A percentile compares a stretch with the other conserved stretches of the same genome.
These are phyloP conservation scores for Heliconius hewitsoni DNA, from an alignment of 1,140 invertebrate species.

Conservation along the genomic window DNA sequence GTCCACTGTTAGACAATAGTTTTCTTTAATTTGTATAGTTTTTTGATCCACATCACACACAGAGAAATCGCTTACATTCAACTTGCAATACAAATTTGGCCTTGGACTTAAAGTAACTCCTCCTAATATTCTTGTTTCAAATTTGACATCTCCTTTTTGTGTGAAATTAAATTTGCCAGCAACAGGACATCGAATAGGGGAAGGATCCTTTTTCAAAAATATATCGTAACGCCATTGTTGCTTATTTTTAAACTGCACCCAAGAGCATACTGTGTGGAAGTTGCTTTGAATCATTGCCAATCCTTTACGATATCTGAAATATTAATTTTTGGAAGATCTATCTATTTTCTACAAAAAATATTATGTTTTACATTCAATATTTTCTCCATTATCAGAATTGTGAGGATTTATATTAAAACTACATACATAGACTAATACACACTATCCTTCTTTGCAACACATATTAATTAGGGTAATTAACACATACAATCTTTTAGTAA, in stretches of 20 bases:
- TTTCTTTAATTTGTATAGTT: constrained; percentile 95
- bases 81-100: constrained; percentile 95
- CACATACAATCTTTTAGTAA: too few relatives aligned
- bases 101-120: constrained; percentile 96
- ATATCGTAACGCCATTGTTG: constrained; percentile 94
- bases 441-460: too few relatives aligned
- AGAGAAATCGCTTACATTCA: constrained; percentile 96
- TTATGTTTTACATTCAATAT: too few relatives aligned
- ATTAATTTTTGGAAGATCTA: background rate
- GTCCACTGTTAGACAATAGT: constrained; percentile 97
- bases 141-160: constrained; percentile 92
- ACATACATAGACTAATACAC: too few relatives aligned
- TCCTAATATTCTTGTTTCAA: constrained; percentile 95
- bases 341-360: too few relatives aligned
- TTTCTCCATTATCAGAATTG: too few relatives aligned
- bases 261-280: constrained; percentile 95
- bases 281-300: constrained; percentile 94
- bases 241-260: constrained; percentile 94
- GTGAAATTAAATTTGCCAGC: constrained; percentile 97
- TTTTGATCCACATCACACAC: constrained; percentile 97
- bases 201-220: constrained; percentile 94
- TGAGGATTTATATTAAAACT: too few relatives aligned
- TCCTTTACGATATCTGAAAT: constrained; percentile 91
- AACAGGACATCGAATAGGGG: constrained; percentile 95
- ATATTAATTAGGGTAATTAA: too few relatives aligned